Base-by-base conservation (phyloP, 2,888 invertebrate species). In the Rhamphomyia laevipes region DNA sequence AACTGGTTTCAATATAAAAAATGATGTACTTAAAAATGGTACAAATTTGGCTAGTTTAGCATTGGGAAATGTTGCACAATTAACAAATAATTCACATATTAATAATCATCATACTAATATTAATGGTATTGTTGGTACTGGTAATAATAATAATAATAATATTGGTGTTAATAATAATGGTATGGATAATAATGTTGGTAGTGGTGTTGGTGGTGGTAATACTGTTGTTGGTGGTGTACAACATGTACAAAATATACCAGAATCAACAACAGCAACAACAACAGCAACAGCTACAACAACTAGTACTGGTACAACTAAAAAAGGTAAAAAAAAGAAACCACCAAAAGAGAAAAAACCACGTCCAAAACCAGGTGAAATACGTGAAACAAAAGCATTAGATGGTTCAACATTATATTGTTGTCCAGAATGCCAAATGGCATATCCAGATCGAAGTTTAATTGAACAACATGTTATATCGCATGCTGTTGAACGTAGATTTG, bases 381-480 rank as follows among this genome's bases (percentile, higher is more conserved):
- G 70, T 9, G 70, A 73, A 51, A 79, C 79, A 2, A 80, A 78
- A 17, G 81, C 81, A 21, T 60, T 83, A 47, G 89, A 90, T 58
- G 89, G 90, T 38, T 87, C 88, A 46, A 88, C 88, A 0, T 65
- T 89, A 16, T 89, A 86, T 61, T 88, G 89, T 64, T 89, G 89
- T 65, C 88, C 89, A 1, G 88, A 89, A 64, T 89, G 89, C 63
- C 86, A 90, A 66, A 87, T 89, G 87, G 88, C 88, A 35, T 87
- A 89, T 64, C 88, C 89, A 4, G 88, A 90, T 65, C 82, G 87
- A 52, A 86, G 84, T 53, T 70, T 89, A 43, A 71, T 90, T 49
- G 89, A 90, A 59, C 88, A 90, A 61, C 89, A 90, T 69, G 74
- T 90, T n/a, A 76, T 87, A 16, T 88, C 88, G 11, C 89, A 90